A percentile compares a stretch with the other conserved stretches of the same genome.
phyloP scores from a whole-genome alignment of 2,888 invertebrate genomes.

The Xestia xanthographa region DNA sequence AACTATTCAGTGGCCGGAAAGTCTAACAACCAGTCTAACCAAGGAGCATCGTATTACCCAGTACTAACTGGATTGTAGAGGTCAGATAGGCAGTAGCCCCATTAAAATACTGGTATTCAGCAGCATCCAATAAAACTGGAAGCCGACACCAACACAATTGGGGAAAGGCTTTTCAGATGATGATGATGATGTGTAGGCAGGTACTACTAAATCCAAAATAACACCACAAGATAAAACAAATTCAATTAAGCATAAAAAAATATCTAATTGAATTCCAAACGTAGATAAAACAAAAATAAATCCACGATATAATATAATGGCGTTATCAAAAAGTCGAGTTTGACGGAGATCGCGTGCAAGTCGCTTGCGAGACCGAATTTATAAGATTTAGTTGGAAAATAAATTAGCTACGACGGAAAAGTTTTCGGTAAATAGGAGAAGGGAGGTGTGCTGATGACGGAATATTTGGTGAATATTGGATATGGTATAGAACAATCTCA shows the following conservation, averaged over 20 bases:
- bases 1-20: background rate
- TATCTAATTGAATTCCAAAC: conserved; percentile 65
- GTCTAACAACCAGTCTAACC: background rate
- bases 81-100: background rate
- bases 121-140: background rate
- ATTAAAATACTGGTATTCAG: background rate
- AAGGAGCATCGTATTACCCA: background rate
- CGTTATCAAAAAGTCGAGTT: conserved; percentile 88
- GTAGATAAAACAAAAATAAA: conserved; percentile 73
- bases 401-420: conserved; percentile 89
- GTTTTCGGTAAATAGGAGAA: conserved; percentile 86
- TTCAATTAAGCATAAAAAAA: conserved; percentile 40
- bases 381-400: conserved; percentile 89
- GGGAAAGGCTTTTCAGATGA: background rate
- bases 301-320: conserved; percentile 80
- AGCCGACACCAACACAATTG: background rate
- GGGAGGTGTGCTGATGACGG: conserved; percentile 67
- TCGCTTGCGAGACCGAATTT: conserved; percentile 84
- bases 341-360: conserved; percentile 88
- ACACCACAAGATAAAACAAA: conserved; percentile 24
- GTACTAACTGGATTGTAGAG: background rate
- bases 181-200: background rate
- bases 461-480: conserved; percentile 56
- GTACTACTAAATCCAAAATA: background rate
- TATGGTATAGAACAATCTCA: conserved; percentile 38